A percentile compares a stretch with the other conserved stretches of the same genome.
phyloP scores from a whole-genome alignment of 2,888 invertebrate species.

The Cantharis lateralis region DNA sequence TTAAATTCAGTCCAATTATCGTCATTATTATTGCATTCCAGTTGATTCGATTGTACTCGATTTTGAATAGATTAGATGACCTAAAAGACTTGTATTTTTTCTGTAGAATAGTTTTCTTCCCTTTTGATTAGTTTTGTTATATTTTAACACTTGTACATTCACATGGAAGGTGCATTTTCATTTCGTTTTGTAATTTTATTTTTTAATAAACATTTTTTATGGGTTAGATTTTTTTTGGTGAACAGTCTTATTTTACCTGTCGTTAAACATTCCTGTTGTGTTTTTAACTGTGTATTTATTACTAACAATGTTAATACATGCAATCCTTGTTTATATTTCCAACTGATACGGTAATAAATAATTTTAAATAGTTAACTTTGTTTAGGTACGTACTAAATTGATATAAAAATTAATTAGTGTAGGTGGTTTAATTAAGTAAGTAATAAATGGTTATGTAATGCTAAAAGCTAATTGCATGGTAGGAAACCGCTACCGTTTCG shows the following conservation, averaged over 20 bases:
- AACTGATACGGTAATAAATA: not conserved
- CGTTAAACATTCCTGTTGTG: not conserved
- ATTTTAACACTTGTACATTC: not conserved
- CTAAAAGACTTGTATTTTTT: not conserved
- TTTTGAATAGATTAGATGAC: not conserved
- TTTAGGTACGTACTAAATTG: not conserved
- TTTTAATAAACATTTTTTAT: conserved; percentile 17
- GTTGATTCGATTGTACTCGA: not conserved
- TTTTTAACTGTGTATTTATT: not conserved
- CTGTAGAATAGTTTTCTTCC: not conserved
- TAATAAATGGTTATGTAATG: not conserved
- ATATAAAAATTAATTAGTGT: not conserved
- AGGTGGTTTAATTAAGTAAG: not conserved
- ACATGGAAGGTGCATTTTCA: not conserved
- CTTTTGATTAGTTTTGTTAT: not conserved
- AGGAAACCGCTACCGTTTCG: not conserved
- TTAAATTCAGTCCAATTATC: not conserved
- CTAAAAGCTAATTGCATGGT: not conserved
- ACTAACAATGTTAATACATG: conserved; percentile 5
- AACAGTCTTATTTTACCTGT: not conserved
- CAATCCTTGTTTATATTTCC: not conserved
- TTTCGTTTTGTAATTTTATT: conserved; percentile 18
- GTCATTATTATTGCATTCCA: not conserved
- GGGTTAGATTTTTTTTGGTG: conserved; percentile 19
- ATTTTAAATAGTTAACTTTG: not conserved